A percentile compares a stretch with the other conserved stretches of the same genome.
phyloP scores from a whole-genome alignment of 2,113 vertebrate genomes.

The Eudorcas thomsonii region DNA sequence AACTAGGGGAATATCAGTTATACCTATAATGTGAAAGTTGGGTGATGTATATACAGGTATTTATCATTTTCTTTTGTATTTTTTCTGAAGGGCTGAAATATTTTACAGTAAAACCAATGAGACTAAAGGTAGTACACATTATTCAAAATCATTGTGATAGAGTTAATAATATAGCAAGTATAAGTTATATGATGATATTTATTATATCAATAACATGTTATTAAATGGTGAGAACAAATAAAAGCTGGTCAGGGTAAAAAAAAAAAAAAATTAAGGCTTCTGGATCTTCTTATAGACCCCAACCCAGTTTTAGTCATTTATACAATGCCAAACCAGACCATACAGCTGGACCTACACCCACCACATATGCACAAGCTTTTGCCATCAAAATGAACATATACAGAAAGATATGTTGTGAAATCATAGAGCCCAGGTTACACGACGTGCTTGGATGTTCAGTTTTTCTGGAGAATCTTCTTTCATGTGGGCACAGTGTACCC shows the following conservation, averaged over 20 bases:
- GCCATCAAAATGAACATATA: not conserved
- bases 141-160: not conserved
- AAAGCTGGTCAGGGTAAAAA: not conserved
- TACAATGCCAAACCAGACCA: not conserved
- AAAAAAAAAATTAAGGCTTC: not conserved
- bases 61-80: not conserved
- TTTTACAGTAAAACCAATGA: not conserved
- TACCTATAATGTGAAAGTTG: not conserved
- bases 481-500: accelerated
- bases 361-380: too few species aligned
- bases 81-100: not conserved
- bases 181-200: not conserved
- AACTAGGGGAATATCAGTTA: not conserved
- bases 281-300: not conserved
- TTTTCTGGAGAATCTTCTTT: accelerated
- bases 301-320: not conserved
- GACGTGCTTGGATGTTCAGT: not conserved
- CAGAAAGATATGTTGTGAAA: not conserved
- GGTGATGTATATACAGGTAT: not conserved
- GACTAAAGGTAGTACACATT: not conserved
- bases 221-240: not conserved
- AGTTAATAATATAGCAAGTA: not conserved
- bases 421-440: conserved; percentile 59
- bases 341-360: not conserved
- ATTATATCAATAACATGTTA: not conserved